Conservation (phyloP, 2,797 vertebrate genomes). For the Psittacula derbiana region DNA sequence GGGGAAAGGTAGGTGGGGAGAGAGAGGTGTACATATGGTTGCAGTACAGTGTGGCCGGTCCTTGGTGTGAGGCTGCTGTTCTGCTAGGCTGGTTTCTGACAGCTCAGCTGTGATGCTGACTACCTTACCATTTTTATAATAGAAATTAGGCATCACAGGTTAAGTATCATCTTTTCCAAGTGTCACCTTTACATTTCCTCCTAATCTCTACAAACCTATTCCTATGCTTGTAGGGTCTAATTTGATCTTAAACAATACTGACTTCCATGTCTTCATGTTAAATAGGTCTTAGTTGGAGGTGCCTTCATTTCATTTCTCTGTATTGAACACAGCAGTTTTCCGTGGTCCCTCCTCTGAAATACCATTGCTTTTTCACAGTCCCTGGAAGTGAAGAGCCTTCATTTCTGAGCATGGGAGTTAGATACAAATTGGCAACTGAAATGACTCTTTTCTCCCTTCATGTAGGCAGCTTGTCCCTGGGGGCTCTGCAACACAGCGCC, state of each 20-base stretch:
- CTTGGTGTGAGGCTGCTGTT: not conserved
- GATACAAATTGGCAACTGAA: not conserved
- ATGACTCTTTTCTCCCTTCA: not conserved
- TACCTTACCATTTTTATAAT: not conserved
- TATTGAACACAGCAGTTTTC: not conserved
- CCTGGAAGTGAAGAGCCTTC: not conserved
- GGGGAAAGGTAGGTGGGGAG: not conserved
- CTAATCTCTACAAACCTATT: not conserved
- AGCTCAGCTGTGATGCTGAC: not conserved
- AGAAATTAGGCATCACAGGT: not conserved
- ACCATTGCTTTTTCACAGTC: not conserved
- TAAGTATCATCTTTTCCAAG: not conserved
- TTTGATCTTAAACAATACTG: not conserved
- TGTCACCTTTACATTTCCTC: not conserved
- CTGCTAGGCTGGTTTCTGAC: not conserved
- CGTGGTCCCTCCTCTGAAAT: not conserved
- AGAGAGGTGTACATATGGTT: not conserved
- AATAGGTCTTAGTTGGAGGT: not conserved
- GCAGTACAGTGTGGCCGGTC: not conserved
- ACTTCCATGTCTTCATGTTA: not conserved
- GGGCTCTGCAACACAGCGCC: accelerated
- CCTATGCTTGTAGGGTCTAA: not conserved
- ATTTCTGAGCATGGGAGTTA: not conserved
- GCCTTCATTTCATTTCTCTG: not conserved
- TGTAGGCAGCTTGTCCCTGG: not conserved